Evolutionary conservation across 2,797 vertebrate genomes (phyloP), one percentile per base, ranked within the genome.

Genomic region (Jordanella pulchra): DNA sequence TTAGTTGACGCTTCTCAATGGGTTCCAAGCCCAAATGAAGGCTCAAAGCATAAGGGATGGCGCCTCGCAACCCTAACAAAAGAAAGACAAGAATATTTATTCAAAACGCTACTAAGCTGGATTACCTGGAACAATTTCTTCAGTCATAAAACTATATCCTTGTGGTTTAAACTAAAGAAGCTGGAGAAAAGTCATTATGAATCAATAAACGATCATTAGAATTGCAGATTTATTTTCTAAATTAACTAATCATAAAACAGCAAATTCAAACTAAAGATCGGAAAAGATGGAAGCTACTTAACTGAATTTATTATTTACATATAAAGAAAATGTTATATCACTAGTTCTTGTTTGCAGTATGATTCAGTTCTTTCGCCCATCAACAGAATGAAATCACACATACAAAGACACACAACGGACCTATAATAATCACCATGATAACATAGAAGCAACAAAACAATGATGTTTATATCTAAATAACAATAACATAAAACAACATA

Each of bases 41-140:
- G 84, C 98, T 99, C 89, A 99, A 89, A 2, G 97, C 98, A 0
- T 99, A 99, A 3, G 98, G 98, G 84, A 99, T 99, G 48, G 98
- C 98, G 1, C 98, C 98, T 47, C 98, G 94, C 65, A 99, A 87
- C 65, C 98, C 97, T 99, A 69, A 7, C 15, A 45, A 45, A 12
- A 4, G 63, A n/a, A n/a, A 13, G 23, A 0, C 28, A 48, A 35
- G 32, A 0, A 0, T 15, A 63, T 42, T 25, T 61, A 14, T n/a
- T 61, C 14, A 13, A 42, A 63, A 42, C 17, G 23, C 5, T 15
- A 35, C 39, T 14, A 17, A 44, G 3, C 13, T 44, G 13, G 23
- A 25, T 25, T 7, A 63, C 14, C 35, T 9, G 1, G 32, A 25
- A 9, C 6, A 1, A 25, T 3, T 25, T 63, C 23, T 35, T n/a